Percentiles rank a stretch among this genome's conserved stretches.
Conservation (phyloP, 2,113 vertebrate genomes). For the Fregetta grallaria region DNA sequence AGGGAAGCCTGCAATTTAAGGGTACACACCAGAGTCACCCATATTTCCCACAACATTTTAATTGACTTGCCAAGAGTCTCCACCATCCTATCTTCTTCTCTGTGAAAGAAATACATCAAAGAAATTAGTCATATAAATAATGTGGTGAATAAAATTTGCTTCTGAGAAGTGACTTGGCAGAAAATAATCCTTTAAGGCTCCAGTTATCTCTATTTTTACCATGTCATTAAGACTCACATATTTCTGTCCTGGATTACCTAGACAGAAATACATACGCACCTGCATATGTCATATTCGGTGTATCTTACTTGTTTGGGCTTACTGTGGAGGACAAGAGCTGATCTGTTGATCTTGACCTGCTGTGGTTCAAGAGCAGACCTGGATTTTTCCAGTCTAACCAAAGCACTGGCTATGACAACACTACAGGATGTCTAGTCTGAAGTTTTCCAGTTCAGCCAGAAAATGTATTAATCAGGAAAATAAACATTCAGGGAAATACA, state of each 20-base stretch:
- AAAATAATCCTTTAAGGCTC: neutral
- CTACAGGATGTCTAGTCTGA: neutral
- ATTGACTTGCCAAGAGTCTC: neutral
- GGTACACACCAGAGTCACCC: neutral
- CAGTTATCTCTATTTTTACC: neutral
- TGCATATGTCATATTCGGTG: neutral
- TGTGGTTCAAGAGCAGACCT: neutral
- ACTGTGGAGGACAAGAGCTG: neutral
- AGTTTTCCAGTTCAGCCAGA: neutral
- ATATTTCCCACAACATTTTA: neutral
- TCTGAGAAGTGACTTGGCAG: neutral
- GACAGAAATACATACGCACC: neutral
- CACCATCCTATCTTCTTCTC: neutral
- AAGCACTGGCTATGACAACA: neutral
- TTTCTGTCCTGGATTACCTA: neutral
- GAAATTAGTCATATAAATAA: neutral
- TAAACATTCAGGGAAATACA: neutral
- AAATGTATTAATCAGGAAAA: neutral
- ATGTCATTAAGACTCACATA: neutral
- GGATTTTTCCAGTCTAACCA: neutral
- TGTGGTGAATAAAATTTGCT: neutral
- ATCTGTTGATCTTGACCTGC: neutral
- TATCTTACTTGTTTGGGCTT: neutral
- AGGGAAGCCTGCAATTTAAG: neutral
- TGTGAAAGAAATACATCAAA: accelerated